phyloP scores from a whole-genome alignment of 2,113 vertebrate species.

The Bos taurus region ARS-UCD2.0 NC_037332.1:94354001-94354500 shows the following conservation, averaged over 20 bases:
- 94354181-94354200: neutral
- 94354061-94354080: rapidly evolving
- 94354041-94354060: neutral
- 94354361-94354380: neutral
- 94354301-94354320: neutral
- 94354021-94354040: neutral
- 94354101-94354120: neutral
- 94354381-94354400: neutral
- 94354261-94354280: neutral
- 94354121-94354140: neutral
- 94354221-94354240: neutral
- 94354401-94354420: neutral
- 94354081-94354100: neutral
- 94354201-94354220: neutral
- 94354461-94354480: neutral
- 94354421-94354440: neutral
- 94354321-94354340: neutral
- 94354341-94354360: neutral
- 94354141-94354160: neutral
- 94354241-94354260: too few species aligned
- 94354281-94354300: neutral
- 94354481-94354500: neutral
- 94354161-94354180: neutral
- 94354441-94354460: neutral
- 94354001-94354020: neutral